Conservation (phyloP, 2,888 invertebrate genomes). For the Sinohyriopsis cumingii region DNA sequence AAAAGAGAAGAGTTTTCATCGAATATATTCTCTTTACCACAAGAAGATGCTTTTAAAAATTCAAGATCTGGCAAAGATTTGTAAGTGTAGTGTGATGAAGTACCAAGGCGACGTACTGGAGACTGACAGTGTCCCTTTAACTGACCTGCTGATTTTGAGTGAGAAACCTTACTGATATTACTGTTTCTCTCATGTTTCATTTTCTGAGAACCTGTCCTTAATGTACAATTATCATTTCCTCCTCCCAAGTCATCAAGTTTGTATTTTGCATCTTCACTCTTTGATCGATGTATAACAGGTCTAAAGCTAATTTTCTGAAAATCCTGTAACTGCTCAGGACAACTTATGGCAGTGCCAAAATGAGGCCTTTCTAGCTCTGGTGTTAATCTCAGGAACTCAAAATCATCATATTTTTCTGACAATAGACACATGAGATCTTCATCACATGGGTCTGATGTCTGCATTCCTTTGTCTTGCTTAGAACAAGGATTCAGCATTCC, state of each 20-base stretch:
- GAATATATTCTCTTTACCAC: background rate
- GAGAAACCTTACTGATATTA: slow-evolving; percentile 23
- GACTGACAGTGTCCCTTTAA: slow-evolving; percentile 31
- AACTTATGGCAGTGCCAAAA: slow-evolving; percentile 9
- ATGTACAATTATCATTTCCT: too few relatives aligned
- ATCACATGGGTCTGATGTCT: slow-evolving; percentile 35
- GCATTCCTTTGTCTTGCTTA: slow-evolving; percentile 31
- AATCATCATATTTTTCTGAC: slow-evolving; percentile 43
- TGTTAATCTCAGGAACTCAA: slow-evolving; percentile 29
- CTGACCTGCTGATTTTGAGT: slow-evolving; percentile 37
- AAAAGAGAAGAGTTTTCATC: slow-evolving; percentile 47
- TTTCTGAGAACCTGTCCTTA: too few relatives aligned
- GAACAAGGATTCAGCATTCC: background rate
- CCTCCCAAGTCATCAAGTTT: slow-evolving; percentile 1
- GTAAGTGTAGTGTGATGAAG: slow-evolving; percentile 52
- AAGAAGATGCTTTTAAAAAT: slow-evolving; percentile 39
- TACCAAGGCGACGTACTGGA: slow-evolving; percentile 42
- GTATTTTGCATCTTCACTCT: slow-evolving; percentile 40
- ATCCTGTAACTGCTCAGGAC: slow-evolving; percentile 21
- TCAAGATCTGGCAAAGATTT: slow-evolving; percentile 61
- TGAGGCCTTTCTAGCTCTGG: slow-evolving; percentile 14
- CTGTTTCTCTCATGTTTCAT: slow-evolving; percentile 6
- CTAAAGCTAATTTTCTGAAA: slow-evolving; percentile 16
- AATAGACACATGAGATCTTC: slow-evolving; percentile 44
- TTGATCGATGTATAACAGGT: slow-evolving; percentile 37